Percentiles rank a stretch among this genome's conserved stretches.
Conservation (phyloP, 2,888 invertebrate genomes). For the Andrena praecox region DNA sequence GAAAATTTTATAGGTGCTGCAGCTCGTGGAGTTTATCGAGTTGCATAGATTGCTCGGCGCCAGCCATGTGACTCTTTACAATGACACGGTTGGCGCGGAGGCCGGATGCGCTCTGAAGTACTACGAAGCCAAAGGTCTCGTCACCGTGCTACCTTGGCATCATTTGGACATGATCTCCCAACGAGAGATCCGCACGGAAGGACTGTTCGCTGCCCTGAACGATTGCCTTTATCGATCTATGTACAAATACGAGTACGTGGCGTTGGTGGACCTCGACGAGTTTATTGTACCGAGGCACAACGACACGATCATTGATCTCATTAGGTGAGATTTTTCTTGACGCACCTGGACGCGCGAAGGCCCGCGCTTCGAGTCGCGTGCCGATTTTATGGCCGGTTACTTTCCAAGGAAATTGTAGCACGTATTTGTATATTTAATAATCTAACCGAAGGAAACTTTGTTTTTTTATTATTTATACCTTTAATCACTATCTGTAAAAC, state of each 20-base stretch:
- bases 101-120: conserved; percentile 92
- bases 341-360: too few species aligned
- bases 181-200: conserved; percentile 96
- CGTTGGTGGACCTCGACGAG: conserved; percentile 95
- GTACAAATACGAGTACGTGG: conserved; percentile 92
- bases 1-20: conserved; percentile 87
- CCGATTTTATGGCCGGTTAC: too few species aligned
- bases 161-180: conserved; percentile 93
- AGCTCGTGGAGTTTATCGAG: conserved; percentile 95
- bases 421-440: too few species aligned
- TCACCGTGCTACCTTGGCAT: conserved; percentile 93
- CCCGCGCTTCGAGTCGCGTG: too few species aligned
- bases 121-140: conserved; percentile 88
- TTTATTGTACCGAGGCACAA: conserved; percentile 93
- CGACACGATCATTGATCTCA: conserved; percentile 90
- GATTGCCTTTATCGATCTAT: conserved; percentile 97
- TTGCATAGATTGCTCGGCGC: conserved; percentile 93
- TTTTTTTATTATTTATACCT: too few species aligned
- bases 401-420: too few species aligned
- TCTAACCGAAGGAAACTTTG: too few species aligned
- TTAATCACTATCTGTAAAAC: too few species aligned
- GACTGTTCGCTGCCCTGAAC: conserved; percentile 96
- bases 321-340: conserved; percentile 86
- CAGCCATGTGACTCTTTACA: conserved; percentile 95
- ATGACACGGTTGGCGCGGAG: conserved; percentile 93